Evolutionary conservation across 1,140 invertebrate species (phyloP), one percentile per base, ranked within the genome.

Genomic region (Saxidomus purpurata): DNA sequence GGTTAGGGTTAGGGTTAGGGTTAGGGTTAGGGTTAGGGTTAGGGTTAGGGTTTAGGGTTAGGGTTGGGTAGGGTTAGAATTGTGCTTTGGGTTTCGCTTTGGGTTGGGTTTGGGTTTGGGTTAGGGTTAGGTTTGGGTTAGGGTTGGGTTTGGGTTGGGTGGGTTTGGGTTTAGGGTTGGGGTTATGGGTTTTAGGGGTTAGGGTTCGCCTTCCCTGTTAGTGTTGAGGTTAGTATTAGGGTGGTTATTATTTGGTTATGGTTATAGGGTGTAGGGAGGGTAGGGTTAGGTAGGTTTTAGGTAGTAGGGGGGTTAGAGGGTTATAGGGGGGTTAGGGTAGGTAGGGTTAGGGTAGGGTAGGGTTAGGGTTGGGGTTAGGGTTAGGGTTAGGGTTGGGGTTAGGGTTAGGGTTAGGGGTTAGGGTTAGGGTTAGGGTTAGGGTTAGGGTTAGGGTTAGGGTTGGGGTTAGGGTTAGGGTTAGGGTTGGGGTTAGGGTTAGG

Each of bases 1-100:
- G 79, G 80, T 83, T 83, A 80, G 77, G 80, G 80, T 83, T 83
- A 80, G 77, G 80, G 80, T 83, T 83, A 80, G 77, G 80, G 80
- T 83, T 83, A 83, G 80, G 80, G 80, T 83, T 83, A 83, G 80
- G 80, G 80, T 83, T 83, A 83, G 80, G 80, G 80, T 83, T 83
- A 80, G 77, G 80, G 80, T 83, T 83, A 80, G 77, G 80, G 80
- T 83, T 83, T 67, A 59, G 80, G 80, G 63, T 63, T 43, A 59
- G 80, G 55, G 63, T 83, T 67, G 80, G 80, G 79, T 83, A 28
- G 80, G 80, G 4, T 83, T 15, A 52, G 76, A 40, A 19, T 83
- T 63, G 43, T 55, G 80, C 31, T 83, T 63, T 43, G 80, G 80
- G 55, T 83, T 63, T 28, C 55, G 79, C 59, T 81, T 59, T 47